Evolutionary conservation across 1,140 invertebrate genomes (phyloP).

Genomic region (Saccostrea cuccullata): DNA sequence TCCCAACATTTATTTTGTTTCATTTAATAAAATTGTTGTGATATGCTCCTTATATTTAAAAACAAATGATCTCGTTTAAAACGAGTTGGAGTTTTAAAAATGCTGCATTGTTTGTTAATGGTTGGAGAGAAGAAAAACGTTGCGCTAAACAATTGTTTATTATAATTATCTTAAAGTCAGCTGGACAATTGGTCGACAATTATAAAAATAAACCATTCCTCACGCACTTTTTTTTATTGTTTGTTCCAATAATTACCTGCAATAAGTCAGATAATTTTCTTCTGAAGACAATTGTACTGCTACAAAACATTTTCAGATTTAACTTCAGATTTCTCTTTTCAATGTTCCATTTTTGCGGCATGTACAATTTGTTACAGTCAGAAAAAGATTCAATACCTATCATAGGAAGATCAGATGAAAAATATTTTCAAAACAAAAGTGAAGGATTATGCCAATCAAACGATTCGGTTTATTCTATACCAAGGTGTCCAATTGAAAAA

Average conservation of each 20-base stretch:
- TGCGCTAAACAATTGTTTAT: neutral
- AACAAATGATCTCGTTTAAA: too few relatives aligned
- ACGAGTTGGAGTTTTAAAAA: too few relatives aligned
- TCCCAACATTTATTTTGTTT: too few relatives aligned
- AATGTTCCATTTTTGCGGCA: neutral
- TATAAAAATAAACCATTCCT: neutral
- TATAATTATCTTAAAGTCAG: neutral
- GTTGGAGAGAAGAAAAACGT: neutral
- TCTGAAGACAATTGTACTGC: neutral
- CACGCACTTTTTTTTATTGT: neutral
- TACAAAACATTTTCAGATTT: too few relatives aligned
- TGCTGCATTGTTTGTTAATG: too few relatives aligned
- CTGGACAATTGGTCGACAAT: neutral
- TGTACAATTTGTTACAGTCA: neutral
- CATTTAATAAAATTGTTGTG: too few relatives aligned
- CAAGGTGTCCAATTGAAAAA: neutral
- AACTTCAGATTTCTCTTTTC: neutral
- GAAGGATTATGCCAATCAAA: neutral
- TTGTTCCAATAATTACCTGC: neutral
- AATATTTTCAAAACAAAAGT: conserved; percentile 9
- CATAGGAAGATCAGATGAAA: neutral
- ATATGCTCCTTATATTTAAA: too few relatives aligned
- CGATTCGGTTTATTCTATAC: neutral
- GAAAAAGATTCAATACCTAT: neutral
- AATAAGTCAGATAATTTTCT: neutral